These are phyloP conservation scores for Hypercompe scribonia DNA, from an alignment of 2,888 invertebrate species.

Conservation along the genomic window DNA sequence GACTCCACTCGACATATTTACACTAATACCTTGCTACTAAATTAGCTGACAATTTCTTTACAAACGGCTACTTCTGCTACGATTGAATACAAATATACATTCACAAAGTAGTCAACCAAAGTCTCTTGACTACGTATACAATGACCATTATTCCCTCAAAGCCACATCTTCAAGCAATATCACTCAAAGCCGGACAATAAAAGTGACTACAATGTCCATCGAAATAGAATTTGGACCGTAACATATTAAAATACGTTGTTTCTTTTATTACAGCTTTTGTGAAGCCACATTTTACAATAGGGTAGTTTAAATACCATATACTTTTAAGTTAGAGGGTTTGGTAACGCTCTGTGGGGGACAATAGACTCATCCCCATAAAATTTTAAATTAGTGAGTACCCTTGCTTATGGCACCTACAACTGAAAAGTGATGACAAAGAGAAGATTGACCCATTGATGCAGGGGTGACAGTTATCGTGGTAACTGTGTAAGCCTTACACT, in stretches of 20 bases:
- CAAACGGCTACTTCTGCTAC: neutral
- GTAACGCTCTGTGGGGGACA: neutral
- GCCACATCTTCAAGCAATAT: slow-evolving; percentile 4
- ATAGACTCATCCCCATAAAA: neutral
- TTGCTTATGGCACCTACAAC: no score
- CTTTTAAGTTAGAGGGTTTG: neutral
- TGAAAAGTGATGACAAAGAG: no score
- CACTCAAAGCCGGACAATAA: slow-evolving; percentile 5
- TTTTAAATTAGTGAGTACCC: neutral
- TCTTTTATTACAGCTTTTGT: neutral
- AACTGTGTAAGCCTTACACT: no score
- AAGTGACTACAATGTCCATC: neutral
- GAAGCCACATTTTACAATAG: neutral
- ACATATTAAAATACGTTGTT: slow-evolving; percentile 12
- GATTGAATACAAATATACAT: neutral
- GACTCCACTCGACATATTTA: no score
- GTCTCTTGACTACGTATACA: neutral
- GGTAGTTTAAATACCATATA: neutral
- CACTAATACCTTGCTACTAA: no score
- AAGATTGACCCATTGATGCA: no score
- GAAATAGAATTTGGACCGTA: neutral
- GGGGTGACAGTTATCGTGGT: no score
- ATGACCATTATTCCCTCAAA: neutral
- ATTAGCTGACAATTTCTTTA: no score
- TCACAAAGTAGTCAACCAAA: neutral